Evolutionary conservation across 1,140 invertebrate species (phyloP), one percentile per base, ranked within the genome.

Genomic region (Atta cephalotes): DNA sequence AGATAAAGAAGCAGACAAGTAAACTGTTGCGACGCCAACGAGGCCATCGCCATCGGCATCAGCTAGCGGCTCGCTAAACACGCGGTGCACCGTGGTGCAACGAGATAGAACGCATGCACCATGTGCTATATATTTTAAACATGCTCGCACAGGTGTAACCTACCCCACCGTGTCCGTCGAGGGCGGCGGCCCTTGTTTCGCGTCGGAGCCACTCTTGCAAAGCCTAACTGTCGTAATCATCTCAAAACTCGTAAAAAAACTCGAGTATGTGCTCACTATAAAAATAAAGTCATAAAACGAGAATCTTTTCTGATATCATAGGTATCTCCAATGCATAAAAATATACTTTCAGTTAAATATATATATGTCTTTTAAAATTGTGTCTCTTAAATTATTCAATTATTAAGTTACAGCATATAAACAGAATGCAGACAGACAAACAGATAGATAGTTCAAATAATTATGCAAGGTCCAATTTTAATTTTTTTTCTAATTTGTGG

Each of bases 91-190:
- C 78, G 71, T 68, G 51, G 87, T 74, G 62, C 62, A 79, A 86
- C 65, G 68, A 85, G 53, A 87, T 71, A 85, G 74, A 80, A 63
- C 71, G 28, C 21, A 25, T 45, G 53, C 81, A 63, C 85, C 85
- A 87, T 87, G 88, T 89, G 88, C 77, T 66, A 87, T 60, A 74
- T 81, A 84, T 80, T 79, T 84, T 63, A 49, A 84, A 84, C 70
- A 76, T 84, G 58, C 9, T 4, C 28, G 84, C 78, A 93, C 93
- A 94, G 93, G 93, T 94, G 93, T 85, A 93, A 92, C 85, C 90
- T 93, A 92, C 92, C 91, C 92, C 92, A 93, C 92, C 92, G 91
- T 93, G 92, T 93, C 92, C 90, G 87, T 88, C 85, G 63, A 87
- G 63, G 80, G 65, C 72, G 66, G 76, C 72, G 70, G 86, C 72